Conservation (phyloP, 2,888 invertebrate species). For the Dromius quadrimaculatus region DNA sequence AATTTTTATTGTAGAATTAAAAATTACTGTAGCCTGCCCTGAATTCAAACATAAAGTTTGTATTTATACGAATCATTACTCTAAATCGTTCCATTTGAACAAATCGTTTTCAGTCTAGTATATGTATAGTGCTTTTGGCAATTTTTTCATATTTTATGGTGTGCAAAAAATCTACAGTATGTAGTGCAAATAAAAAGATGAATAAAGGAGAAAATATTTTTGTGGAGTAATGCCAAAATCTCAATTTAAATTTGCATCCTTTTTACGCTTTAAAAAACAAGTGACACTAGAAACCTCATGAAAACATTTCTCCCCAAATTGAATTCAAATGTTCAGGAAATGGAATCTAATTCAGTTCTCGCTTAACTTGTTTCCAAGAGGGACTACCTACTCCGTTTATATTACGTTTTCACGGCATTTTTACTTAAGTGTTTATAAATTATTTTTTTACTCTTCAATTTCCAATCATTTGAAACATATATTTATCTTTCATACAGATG, state of each 20-base stretch:
- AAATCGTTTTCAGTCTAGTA: too few species aligned
- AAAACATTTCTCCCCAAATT: conserved; percentile 25
- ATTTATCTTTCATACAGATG: too few species aligned
- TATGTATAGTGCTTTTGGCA: background rate
- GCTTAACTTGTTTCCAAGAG: background rate
- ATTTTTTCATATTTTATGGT: background rate
- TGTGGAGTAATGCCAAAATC: conserved; percentile 27
- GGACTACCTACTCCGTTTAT: too few species aligned
- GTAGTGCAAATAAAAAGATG: conserved; percentile 18
- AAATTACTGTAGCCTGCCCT: too few species aligned
- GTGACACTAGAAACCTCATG: conserved; percentile 22
- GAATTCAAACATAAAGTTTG: too few species aligned
- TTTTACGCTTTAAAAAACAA: conserved; percentile 26
- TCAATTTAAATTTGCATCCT: conserved; percentile 37
- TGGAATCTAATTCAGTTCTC: conserved; percentile 35
- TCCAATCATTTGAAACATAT: too few species aligned
- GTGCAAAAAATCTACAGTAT: conserved; percentile 4
- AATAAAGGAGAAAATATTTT: conserved; percentile 18
- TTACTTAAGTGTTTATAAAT: too few species aligned
- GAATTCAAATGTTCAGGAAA: conserved; percentile 33
- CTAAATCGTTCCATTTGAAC: background rate
- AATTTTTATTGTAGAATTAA: too few species aligned
- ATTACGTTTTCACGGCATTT: too few species aligned
- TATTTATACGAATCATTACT: too few species aligned
- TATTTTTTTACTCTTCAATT: too few species aligned